Evolutionary conservation across 1,140 invertebrate genomes (phyloP).

Genomic region (Samia ricini): DNA sequence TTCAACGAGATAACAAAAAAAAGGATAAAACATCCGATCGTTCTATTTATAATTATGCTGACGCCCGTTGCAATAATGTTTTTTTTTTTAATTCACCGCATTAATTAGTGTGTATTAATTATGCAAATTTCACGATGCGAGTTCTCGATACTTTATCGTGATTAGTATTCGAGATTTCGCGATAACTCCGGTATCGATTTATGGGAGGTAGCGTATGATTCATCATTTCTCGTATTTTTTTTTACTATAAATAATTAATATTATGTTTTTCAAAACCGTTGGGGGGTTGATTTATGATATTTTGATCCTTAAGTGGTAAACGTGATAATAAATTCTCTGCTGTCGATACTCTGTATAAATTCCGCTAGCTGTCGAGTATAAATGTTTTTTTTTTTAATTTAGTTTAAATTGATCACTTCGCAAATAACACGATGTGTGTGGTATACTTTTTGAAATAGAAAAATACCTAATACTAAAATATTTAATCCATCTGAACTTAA

Average conservation of each 20-base stretch:
- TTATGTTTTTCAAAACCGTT: not conserved
- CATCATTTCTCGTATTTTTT: not conserved
- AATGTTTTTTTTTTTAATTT: no score
- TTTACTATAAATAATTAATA: not conserved
- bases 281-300: not conserved
- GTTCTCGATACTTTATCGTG: slow-evolving; percentile 11
- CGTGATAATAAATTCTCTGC: not conserved
- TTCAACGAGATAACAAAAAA: not conserved
- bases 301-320: not conserved
- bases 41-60: not conserved
- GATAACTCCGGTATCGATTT: slow-evolving; percentile 7
- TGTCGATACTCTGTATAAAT: not conserved
- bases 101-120: slow-evolving; percentile 25
- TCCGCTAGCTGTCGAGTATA: not conserved
- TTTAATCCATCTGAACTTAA: no score
- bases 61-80: not conserved
- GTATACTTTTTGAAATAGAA: no score
- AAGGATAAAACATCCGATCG: not conserved
- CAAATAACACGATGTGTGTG: no score
- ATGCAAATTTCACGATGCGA: slow-evolving; percentile 15
- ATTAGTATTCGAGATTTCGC: slow-evolving; percentile 7
- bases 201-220: slow-evolving; percentile 21
- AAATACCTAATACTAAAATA: no score
- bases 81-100: slow-evolving; percentile 1
- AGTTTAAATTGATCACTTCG: no score